Evolutionary conservation across 2,888 invertebrate species (phyloP), one percentile per base, ranked within the genome.

Genomic region (Sphecodes monilicornis): DNA sequence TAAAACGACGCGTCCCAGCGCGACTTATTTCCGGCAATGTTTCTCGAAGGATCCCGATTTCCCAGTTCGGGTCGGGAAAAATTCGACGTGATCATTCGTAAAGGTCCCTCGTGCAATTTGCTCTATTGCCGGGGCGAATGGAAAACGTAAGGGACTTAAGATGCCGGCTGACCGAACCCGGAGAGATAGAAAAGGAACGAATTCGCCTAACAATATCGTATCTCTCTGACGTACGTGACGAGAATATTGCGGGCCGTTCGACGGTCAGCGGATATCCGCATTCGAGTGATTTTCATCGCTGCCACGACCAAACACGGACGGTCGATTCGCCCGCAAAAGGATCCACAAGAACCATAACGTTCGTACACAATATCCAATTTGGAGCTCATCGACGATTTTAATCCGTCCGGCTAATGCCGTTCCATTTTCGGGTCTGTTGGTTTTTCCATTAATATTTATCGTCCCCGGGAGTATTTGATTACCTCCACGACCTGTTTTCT

Each of bases 131-230:
- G 54, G 13, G 78, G 73, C 57, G 81, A 75, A 82, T 78, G 66
- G 84, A 69, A 75, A 83, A 57, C 80, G 72, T 41, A 66, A 32
- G 54, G 72, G 75, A 82, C 70, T 69, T 26, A 64, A 54, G 71
- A 46, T 29, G 39, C 50, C 26, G 32, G 46, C 18, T 39, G 39
- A 69, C 29, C 32, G 32, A 16, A 13, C 64, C 54, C 26, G 66
- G 54, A 39, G 50, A 43, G 36, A 69, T 3, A 46, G 39, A 72
- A 36, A 80, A 76, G 81, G 72, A 84, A 80, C 75, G 78, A 70
- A 85, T 82, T 82, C 88, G 80, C 50, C 88, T 89, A 90, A 92
- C 89, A 91, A 90, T 89, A 90, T 90, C 89, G 86, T 88, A 89
- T 89, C 86, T 88, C 84, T 77, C 83, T 71, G 86, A 86, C 70